A percentile compares a stretch with the other conserved stretches of the same genome.
These are phyloP conservation scores for Spodoptera litura DNA, from an alignment of 1,140 invertebrate genomes.

Conservation along the genomic window DNA sequence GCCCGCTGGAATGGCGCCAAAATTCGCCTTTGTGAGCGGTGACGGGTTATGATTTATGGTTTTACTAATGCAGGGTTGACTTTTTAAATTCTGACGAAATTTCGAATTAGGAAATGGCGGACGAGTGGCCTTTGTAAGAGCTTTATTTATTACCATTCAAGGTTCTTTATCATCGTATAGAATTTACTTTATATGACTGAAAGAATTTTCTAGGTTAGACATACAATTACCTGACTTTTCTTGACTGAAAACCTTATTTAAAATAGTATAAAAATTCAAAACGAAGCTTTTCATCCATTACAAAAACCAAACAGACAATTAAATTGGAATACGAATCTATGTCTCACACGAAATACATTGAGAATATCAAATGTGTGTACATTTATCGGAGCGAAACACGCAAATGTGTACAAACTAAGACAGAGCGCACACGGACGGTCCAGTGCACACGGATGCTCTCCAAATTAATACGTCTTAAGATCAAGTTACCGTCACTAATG, in stretches of 20 bases:
- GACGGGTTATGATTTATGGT: slow-evolving; percentile 37
- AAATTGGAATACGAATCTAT: too few species aligned
- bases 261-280: too few species aligned
- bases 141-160: too few species aligned
- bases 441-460: slow-evolving; percentile 34
- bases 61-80: slow-evolving; percentile 31
- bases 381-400: slow-evolving; percentile 6
- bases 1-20: slow-evolving; percentile 11
- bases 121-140: neutral
- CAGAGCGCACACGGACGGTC: slow-evolving; percentile 9
- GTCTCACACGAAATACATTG: neutral
- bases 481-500: slow-evolving; percentile 51
- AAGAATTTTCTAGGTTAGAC: too few species aligned
- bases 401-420: neutral
- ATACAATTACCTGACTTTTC: too few species aligned
- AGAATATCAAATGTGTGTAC: neutral
- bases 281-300: too few species aligned
- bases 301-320: too few species aligned
- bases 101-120: slow-evolving; percentile 13
- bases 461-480: slow-evolving; percentile 47
- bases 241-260: too few species aligned
- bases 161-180: too few species aligned
- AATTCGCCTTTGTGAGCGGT: slow-evolving; percentile 32
- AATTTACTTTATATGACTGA: too few species aligned
- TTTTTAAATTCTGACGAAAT: slow-evolving; percentile 14